Evolutionary conservation across 2,797 vertebrate genomes (phyloP), one percentile per base, ranked within the genome.

Genomic region (Loriculus beryllinus): DNA sequence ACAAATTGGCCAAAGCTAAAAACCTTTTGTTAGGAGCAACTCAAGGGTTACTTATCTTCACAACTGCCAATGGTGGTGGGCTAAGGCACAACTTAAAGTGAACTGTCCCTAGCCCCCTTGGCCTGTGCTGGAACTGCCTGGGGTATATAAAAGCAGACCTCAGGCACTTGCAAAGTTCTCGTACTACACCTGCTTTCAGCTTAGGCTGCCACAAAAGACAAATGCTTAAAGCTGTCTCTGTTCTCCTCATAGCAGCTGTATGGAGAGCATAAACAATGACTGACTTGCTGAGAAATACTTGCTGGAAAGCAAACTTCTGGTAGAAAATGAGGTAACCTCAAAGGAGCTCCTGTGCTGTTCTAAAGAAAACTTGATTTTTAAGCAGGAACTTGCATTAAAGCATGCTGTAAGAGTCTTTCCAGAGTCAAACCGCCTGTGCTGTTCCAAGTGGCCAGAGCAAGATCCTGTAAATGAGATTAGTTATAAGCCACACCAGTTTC

Each of bases 151-250:
- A 72, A 65, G 29, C 3, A 6, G 51, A 14, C 28, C 20, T 48
- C 2, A 1, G 43, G 25, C 17, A 20, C 10, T 57, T 40, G 40
- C 2, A 0, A 25, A 6, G 12, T 26, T 85, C 60, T 45, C 47
- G 10, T 3, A 3, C 22, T 6, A 26, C 0, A 0, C 22, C n/a
- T 9, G 7, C 23, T 57, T n/a, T 51, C 54, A 68, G 39, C 22
- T 33, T 45, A 4, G 12, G 48, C 25, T 33, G n/a, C 8, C 3
- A 4, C 14, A 21, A 65, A 35, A 47, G n/a, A 45, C 20, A 25
- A 19, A 6, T 14, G 6, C 45, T 59, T 18, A 17, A 31, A 33
- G 29, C 19, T 19, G 21, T 39, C 57, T 48, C 56, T 68, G 25
- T 59, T 19, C 16, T 49, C 52, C 12, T 47, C 33, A 14, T 43